Conservation (phyloP, 2,888 invertebrate genomes). For the Diachrysia chrysitis region DNA sequence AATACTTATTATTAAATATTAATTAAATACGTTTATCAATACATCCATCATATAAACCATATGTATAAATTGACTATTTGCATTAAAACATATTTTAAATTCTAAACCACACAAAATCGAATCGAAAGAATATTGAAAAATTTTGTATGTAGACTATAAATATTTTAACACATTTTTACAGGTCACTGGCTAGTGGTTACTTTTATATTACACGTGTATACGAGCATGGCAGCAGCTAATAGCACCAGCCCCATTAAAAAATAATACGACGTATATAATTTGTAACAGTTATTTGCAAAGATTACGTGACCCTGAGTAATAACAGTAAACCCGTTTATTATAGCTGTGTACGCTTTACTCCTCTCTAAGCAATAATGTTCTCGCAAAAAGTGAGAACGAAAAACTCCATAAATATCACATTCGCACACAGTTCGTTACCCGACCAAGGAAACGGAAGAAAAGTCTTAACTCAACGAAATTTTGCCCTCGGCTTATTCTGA, state of each 20-base stretch:
- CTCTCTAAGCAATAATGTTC: conserved; percentile 63
- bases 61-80: too few relatives aligned
- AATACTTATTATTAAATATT: too few relatives aligned
- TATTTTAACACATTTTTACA: not conserved
- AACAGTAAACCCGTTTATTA: conserved; percentile 58
- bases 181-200: not conserved
- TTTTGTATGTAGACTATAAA: too few relatives aligned
- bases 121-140: too few relatives aligned
- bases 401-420: conserved; percentile 67
- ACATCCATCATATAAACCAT: too few relatives aligned
- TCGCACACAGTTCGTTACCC: conserved; percentile 69
- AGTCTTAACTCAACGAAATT: conserved; percentile 61
- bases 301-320: conserved; percentile 46
- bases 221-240: not conserved
- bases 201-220: not conserved
- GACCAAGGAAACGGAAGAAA: conserved; percentile 63
- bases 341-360: conserved; percentile 55
- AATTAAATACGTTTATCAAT: too few relatives aligned
- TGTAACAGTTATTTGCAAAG: conserved; percentile 28
- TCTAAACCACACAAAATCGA: too few relatives aligned
- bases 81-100: too few relatives aligned
- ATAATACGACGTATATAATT: conserved; percentile 42
- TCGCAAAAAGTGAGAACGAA: conserved; percentile 64
- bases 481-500: conserved; percentile 50
- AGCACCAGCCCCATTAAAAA: conserved; percentile 38